Percentiles rank a stretch among this genome's conserved stretches.
Conservation (phyloP, 1,140 invertebrate genomes). For the Druon quercuslanigerum region DNA sequence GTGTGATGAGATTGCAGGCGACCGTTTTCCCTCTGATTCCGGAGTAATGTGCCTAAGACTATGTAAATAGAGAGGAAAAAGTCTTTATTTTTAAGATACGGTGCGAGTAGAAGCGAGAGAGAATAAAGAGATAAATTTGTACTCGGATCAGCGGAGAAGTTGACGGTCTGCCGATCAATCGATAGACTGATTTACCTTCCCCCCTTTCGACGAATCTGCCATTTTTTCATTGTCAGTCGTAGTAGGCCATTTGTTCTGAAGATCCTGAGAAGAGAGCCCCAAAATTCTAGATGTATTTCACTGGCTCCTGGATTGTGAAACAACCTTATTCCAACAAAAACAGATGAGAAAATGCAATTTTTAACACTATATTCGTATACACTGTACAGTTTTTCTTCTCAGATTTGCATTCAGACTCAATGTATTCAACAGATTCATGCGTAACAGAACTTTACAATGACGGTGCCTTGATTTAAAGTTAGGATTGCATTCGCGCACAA, state of each 20-base stretch:
- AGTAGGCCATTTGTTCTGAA: neutral
- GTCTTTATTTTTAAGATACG: neutral
- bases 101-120: neutral
- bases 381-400: neutral
- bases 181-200: constrained; percentile 60
- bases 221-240: constrained; percentile 21
- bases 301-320: too few relatives aligned
- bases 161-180: constrained; percentile 50
- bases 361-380: too few relatives aligned
- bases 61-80: constrained; percentile 4
- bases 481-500: constrained; percentile 13
- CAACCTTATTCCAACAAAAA: neutral
- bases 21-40: neutral
- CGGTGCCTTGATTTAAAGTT: constrained; percentile 36
- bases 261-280: too few relatives aligned
- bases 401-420: neutral
- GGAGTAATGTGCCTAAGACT: neutral
- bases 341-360: neutral
- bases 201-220: constrained; percentile 29
- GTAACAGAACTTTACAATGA: constrained; percentile 31
- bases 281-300: too few relatives aligned
- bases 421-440: neutral
- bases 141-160: constrained; percentile 33
- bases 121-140: neutral
- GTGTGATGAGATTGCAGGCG: constrained; percentile 9